phyloP scores from a whole-genome alignment of 1,140 invertebrate species.

The Zaprionus kolodkinae region DNA sequence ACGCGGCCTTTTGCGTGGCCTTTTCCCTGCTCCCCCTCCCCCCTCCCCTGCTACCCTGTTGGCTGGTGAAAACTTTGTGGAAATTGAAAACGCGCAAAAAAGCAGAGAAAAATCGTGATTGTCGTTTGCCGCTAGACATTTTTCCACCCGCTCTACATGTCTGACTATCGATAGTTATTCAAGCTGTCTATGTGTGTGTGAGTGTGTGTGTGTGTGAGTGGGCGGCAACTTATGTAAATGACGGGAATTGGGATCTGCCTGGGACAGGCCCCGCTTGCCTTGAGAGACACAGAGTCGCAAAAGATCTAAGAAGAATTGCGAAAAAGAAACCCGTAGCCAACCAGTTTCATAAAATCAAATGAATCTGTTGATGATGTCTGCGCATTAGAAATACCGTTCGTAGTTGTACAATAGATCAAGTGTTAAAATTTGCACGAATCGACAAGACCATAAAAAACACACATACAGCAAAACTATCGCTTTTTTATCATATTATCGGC shows the following conservation, averaged over 20 bases:
- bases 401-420: background rate
- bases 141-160: constrained; percentile 34
- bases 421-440: constrained; percentile 4
- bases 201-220: constrained; percentile 14
- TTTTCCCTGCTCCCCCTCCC: constrained; percentile 33
- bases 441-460: constrained; percentile 1
- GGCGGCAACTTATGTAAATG: constrained; percentile 36
- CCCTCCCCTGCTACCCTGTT: no score
- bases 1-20: constrained; percentile 59
- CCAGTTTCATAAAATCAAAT: constrained; percentile 3
- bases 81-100: constrained; percentile 80
- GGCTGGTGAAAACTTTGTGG: constrained; percentile 43
- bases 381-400: constrained; percentile 1
- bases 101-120: constrained; percentile 74
- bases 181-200: background rate
- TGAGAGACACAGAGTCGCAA: background rate
- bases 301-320: background rate
- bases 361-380: background rate
- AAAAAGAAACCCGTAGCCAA: background rate
- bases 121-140: constrained; percentile 79
- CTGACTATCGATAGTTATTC: constrained; percentile 30
- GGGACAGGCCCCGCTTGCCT: constrained; percentile 8
- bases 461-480: background rate
- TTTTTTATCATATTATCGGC: constrained; percentile 29
- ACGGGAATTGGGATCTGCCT: constrained; percentile 10